A percentile compares a stretch with the other conserved stretches of the same genome.
phyloP scores from a whole-genome alignment of 2,888 invertebrate species.

The Argyresthia goedartella region DNA sequence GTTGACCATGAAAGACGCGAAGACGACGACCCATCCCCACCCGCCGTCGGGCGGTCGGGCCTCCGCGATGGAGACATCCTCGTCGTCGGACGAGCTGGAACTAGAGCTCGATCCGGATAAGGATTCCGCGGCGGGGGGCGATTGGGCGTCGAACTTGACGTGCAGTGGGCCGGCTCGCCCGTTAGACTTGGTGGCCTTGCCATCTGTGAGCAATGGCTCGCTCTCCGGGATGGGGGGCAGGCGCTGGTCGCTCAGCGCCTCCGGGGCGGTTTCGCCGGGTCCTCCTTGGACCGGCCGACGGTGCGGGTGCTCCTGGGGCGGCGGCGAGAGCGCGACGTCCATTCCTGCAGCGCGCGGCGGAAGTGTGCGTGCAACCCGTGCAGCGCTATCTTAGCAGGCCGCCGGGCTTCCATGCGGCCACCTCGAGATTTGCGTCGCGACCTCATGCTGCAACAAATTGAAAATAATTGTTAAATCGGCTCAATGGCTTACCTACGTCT shows the following conservation, averaged over 20 bases:
- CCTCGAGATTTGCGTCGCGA: constrained; percentile 54
- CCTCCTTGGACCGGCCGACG: constrained; percentile 58
- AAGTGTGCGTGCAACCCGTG: constrained; percentile 49
- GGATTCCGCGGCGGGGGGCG: constrained; percentile 42
- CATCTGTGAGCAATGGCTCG: constrained; percentile 44
- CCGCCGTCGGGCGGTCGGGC: constrained; percentile 88
- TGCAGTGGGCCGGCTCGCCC: constrained; percentile 55
- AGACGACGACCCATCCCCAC: constrained; percentile 94
- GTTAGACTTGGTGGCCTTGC: constrained; percentile 23
- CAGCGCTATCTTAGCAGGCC: constrained; percentile 53
- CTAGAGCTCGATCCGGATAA: constrained; percentile 42
- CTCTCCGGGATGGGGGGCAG: constrained; percentile 52
- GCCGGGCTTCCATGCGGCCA: constrained; percentile 65
- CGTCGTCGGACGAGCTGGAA: constrained; percentile 73
- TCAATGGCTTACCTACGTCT: no score
- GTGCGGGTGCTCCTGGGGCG: constrained; percentile 49
- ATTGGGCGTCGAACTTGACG: constrained; percentile 72
- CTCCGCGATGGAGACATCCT: constrained; percentile 74
- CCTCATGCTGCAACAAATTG: constrained; percentile 50
- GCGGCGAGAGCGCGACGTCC: constrained; percentile 55
- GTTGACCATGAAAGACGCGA: constrained; percentile 90
- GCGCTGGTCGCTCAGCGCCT: constrained; percentile 43
- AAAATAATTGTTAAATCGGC: not conserved
- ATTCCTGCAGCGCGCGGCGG: constrained; percentile 52
- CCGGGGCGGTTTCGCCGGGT: constrained; percentile 49